A percentile compares a stretch with the other conserved stretches of the same genome.
These are phyloP conservation scores for Drosophila guanche DNA, from an alignment of 1,140 invertebrate genomes.

Conservation along the genomic window DNA sequence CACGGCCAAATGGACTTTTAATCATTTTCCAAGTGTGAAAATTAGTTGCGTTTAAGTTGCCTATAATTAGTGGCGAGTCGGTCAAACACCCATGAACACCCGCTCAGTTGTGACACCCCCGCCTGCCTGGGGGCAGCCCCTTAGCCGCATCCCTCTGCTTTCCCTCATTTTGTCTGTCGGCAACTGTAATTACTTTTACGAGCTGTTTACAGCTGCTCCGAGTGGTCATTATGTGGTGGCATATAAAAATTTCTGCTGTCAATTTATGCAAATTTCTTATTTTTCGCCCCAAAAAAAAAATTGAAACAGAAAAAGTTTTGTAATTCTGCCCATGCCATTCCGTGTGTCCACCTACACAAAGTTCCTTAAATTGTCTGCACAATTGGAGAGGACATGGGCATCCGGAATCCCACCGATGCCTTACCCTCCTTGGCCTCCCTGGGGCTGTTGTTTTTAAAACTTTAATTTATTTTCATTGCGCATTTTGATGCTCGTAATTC, in stretches of 20 bases:
- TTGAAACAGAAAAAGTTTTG: slow-evolving; percentile 44
- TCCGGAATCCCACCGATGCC: neutral
- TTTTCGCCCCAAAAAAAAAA: slow-evolving; percentile 20
- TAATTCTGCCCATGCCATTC: slow-evolving; percentile 2
- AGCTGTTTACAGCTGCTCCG: slow-evolving; percentile 82
- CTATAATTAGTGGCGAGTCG: slow-evolving; percentile 67
- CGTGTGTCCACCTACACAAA: slow-evolving; percentile 70
- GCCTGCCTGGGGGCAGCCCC: neutral
- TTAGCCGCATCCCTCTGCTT: neutral
- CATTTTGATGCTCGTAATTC: slow-evolving; percentile 82
- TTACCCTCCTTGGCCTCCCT: neutral
- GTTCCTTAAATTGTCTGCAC: slow-evolving; percentile 45
- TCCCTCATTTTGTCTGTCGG: slow-evolving; percentile 6
- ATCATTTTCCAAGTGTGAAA: slow-evolving; percentile 83
- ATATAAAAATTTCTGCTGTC: slow-evolving; percentile 64
- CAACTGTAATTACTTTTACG: slow-evolving; percentile 81
- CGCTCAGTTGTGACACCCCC: slow-evolving; percentile 52
- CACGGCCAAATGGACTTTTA: slow-evolving; percentile 76
- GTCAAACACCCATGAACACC: slow-evolving; percentile 22
- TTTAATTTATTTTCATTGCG: slow-evolving; percentile 83
- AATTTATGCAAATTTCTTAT: slow-evolving; percentile 83
- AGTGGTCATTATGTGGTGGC: slow-evolving; percentile 75
- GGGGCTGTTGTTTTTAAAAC: slow-evolving; percentile 61
- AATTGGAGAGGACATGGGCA: slow-evolving; percentile 21
- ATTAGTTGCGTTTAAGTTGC: slow-evolving; percentile 80